phyloP scores from a whole-genome alignment of 2,113 vertebrate genomes.

The Zosterops hypoxanthus region DNA sequence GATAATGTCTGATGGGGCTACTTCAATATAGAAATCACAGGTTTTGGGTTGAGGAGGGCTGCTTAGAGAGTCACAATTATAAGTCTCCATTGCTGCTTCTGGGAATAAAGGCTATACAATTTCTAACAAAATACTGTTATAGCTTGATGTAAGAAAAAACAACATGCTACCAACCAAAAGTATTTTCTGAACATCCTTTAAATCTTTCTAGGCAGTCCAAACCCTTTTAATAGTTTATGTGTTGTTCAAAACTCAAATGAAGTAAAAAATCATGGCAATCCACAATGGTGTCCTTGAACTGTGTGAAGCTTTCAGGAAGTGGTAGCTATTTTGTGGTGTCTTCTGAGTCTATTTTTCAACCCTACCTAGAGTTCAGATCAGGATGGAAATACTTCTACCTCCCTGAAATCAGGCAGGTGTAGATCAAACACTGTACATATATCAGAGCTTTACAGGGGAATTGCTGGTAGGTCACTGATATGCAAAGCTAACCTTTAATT shows the following conservation, averaged over 20 bases:
- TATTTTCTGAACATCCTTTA: constrained; percentile 21
- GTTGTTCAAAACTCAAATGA: not conserved
- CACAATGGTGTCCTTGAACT: not conserved
- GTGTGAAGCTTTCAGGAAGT: constrained; percentile 4
- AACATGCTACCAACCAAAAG: not conserved
- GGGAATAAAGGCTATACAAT: not conserved
- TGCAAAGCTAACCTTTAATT: constrained; percentile 59
- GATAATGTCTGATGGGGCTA: not conserved
- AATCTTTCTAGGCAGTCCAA: constrained; percentile 9
- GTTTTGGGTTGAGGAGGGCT: not conserved
- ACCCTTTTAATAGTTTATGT: not conserved
- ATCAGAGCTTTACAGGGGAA: constrained; percentile 33
- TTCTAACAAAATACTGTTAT: not conserved
- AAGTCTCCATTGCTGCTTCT: not conserved
- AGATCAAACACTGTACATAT: constrained; percentile 24
- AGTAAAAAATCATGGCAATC: not conserved
- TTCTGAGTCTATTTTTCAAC: constrained; percentile 5
- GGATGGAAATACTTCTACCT: not conserved
- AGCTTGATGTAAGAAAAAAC: not conserved
- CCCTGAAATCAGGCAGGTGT: constrained; percentile 2
- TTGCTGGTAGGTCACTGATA: constrained; percentile 30
- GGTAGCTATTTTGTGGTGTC: not conserved
- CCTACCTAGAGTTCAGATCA: not conserved
- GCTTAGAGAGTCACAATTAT: not conserved
- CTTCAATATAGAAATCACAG: constrained; percentile 7